Evolutionary conservation across 2,888 invertebrate species (phyloP).

Genomic region (Seladonia tumulorum): DNA sequence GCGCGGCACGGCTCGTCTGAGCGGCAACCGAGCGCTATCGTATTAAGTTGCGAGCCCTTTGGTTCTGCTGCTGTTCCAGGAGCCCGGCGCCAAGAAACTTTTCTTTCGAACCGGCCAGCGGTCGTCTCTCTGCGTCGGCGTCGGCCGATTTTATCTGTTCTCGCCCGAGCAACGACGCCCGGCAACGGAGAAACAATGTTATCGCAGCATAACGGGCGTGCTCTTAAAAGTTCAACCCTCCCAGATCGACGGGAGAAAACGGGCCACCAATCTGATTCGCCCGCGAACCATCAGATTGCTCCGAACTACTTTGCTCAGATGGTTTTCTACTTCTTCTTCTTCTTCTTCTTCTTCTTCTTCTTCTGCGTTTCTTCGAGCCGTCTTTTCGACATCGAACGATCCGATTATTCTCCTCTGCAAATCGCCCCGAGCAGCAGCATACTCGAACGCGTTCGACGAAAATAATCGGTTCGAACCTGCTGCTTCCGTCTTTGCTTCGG

Average conservation of each 20-base stretch:
- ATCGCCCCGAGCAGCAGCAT: neutral
- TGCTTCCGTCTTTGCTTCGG: neutral
- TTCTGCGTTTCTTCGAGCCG: neutral
- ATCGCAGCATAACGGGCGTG: slow-evolving; percentile 49
- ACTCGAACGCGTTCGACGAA: neutral
- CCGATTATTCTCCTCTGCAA: neutral
- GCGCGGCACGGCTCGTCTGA: slow-evolving; percentile 73
- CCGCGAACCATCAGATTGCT: neutral
- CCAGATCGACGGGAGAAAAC: slow-evolving; percentile 23
- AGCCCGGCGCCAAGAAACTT: slow-evolving; percentile 55
- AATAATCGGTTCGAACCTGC: neutral
- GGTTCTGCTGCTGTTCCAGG: slow-evolving; percentile 18
- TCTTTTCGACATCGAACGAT: neutral
- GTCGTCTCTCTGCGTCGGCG: neutral
- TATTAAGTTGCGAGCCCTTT: slow-evolving; percentile 71
- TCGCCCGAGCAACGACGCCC: slow-evolving; percentile 5
- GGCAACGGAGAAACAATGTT: slow-evolving; percentile 55
- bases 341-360: neutral
- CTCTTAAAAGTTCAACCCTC: slow-evolving; percentile 49
- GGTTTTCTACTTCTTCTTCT: neutral
- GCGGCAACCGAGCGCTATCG: slow-evolving; percentile 74
- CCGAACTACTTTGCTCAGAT: neutral
- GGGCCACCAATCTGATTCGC: slow-evolving; percentile 20
- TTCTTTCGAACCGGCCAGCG: slow-evolving; percentile 38
- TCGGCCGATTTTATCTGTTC: slow-evolving; percentile 58